Percentiles rank a stretch among this genome's conserved stretches.
Evolutionary conservation across 2,113 vertebrate species (phyloP).

Genomic region (Chaenogobius annularis): DNA sequence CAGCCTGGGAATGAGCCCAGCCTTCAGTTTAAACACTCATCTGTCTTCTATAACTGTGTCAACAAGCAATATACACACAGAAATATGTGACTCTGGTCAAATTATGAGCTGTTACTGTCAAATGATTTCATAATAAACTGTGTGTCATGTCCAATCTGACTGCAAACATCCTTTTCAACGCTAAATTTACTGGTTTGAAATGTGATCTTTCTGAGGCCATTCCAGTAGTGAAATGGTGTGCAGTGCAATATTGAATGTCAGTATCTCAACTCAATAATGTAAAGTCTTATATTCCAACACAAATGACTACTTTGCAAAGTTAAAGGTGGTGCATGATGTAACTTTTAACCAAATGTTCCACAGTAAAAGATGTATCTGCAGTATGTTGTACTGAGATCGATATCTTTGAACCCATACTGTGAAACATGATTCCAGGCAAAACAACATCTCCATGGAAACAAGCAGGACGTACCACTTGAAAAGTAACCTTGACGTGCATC

Average conservation of each 20-base stretch:
- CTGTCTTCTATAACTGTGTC: neutral
- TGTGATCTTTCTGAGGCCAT: neutral
- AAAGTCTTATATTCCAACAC: too few relatives aligned
- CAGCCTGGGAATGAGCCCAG: constrained; percentile 2
- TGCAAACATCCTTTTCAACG: neutral
- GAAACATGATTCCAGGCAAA: neutral
- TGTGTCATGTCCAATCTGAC: neutral
- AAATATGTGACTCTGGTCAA: neutral
- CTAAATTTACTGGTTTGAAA: neutral
- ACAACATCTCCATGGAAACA: neutral
- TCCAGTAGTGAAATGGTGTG: neutral
- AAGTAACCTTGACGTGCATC: too few relatives aligned
- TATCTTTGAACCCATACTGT: neutral
- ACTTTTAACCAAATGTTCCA: neutral
- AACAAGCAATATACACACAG: neutral
- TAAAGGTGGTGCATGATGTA: too few relatives aligned
- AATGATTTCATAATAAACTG: neutral
- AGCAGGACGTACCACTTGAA: neutral
- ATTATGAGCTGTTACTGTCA: neutral
- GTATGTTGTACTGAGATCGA: neutral
- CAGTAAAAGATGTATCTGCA: neutral
- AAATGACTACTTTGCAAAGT: too few relatives aligned
- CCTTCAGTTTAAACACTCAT: neutral
- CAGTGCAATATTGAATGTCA: too few relatives aligned
- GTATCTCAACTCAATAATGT: too few relatives aligned